Evolutionary conservation across 2,113 vertebrate species (phyloP).

Genomic region (Macroglossus sobrinus): DNA sequence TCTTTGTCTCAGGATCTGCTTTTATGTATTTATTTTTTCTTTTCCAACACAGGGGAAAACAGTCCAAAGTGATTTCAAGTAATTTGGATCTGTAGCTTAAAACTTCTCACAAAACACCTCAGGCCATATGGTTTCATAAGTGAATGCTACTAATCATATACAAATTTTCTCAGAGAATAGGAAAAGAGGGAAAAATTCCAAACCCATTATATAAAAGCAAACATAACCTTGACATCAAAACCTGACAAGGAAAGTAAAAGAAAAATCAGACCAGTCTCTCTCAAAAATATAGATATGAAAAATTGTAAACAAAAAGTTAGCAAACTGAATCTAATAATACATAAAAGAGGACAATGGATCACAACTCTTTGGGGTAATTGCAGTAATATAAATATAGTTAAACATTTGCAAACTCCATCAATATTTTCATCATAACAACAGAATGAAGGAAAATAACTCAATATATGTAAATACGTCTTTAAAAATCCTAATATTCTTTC

Average conservation of each 20-base stretch:
- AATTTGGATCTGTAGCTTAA: background rate
- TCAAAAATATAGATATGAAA: background rate
- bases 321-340: background rate
- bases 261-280: background rate
- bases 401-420: background rate
- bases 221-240: background rate
- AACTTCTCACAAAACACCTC: background rate
- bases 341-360: background rate
- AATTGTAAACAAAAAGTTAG: background rate
- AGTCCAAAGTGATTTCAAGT: background rate
- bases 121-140: background rate
- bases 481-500: background rate
- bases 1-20: background rate
- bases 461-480: background rate
- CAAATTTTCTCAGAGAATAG: background rate
- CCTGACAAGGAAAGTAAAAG: background rate
- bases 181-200: background rate
- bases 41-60: background rate
- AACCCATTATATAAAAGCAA: background rate
- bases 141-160: background rate
- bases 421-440: background rate
- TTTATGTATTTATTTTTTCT: no score
- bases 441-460: background rate
- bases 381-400: background rate
- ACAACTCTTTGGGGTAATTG: background rate